Evolutionary conservation across 2,113 vertebrate species (phyloP).

Genomic region (Aix galericulata): DNA sequence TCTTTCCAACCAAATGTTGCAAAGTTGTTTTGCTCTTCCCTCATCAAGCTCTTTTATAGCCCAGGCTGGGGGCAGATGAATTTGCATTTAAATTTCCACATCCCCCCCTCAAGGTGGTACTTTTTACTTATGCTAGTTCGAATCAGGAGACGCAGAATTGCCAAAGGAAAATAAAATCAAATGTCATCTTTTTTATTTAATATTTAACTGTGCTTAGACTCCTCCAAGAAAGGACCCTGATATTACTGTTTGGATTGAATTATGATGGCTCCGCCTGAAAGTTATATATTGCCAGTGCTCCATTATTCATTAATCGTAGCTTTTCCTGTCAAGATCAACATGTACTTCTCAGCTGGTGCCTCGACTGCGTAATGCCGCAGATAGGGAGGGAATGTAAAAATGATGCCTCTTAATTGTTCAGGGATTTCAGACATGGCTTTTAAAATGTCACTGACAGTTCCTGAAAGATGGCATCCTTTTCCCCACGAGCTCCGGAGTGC

Average conservation of each 20-base stretch:
- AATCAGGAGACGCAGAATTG: conserved; percentile 10
- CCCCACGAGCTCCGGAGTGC: background rate
- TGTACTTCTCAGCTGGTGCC: conserved; percentile 67
- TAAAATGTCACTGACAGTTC: conserved; percentile 50
- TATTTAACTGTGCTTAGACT: conserved; percentile 63
- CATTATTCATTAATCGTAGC: conserved; percentile 71
- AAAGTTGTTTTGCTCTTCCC: background rate
- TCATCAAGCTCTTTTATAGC: background rate
- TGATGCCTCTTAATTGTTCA: conserved; percentile 67
- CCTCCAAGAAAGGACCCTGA: conserved; percentile 36
- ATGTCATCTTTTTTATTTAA: conserved; percentile 61
- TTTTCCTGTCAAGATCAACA: conserved; percentile 72
- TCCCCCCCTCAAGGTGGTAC: background rate
- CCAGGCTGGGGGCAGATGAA: background rate
- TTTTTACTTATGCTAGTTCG: background rate
- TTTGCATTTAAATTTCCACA: conserved; percentile 5
- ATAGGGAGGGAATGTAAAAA: conserved; percentile 38
- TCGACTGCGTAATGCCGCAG: conserved; percentile 28
- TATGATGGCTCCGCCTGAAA: conserved; percentile 52
- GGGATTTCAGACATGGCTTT: conserved; percentile 66
- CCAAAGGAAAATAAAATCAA: conserved; percentile 63
- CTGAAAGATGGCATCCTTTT: conserved; percentile 23
- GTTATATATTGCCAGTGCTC: conserved; percentile 63
- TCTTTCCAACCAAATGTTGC: background rate
- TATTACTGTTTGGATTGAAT: conserved; percentile 67